Evolutionary conservation across 2,113 vertebrate genomes (phyloP).

Genomic region (Numenius arquata): DNA sequence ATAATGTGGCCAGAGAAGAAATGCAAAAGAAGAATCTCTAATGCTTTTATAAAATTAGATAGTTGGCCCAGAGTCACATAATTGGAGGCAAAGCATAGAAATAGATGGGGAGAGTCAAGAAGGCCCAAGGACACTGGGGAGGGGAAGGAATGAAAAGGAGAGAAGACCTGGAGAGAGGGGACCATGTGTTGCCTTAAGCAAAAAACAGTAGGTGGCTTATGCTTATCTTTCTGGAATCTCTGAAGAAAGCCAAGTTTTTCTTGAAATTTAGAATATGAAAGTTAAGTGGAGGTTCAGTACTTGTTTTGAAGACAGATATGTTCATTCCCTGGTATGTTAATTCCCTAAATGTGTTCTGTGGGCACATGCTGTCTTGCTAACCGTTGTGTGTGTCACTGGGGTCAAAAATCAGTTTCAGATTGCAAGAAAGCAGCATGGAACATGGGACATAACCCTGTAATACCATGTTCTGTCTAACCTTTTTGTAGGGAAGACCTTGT

Average conservation of each 20-base stretch:
- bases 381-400: neutral
- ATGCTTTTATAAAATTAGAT: neutral
- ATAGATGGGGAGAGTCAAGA: neutral
- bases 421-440: neutral
- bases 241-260: neutral
- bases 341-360: neutral
- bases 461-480: neutral
- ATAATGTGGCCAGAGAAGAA: neutral
- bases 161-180: neutral
- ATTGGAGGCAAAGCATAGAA: neutral
- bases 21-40: neutral
- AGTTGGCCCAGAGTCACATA: neutral
- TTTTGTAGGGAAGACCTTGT: neutral
- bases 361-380: neutral
- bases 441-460: neutral
- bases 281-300: neutral
- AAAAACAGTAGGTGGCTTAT: neutral
- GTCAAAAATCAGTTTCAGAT: neutral
- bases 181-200: neutral
- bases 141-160: neutral
- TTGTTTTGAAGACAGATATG: neutral
- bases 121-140: neutral
- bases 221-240: neutral
- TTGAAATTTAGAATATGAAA: neutral
- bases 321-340: neutral